Evolutionary conservation across 2,888 invertebrate genomes (phyloP).

Genomic region (Cosmia pyralina): DNA sequence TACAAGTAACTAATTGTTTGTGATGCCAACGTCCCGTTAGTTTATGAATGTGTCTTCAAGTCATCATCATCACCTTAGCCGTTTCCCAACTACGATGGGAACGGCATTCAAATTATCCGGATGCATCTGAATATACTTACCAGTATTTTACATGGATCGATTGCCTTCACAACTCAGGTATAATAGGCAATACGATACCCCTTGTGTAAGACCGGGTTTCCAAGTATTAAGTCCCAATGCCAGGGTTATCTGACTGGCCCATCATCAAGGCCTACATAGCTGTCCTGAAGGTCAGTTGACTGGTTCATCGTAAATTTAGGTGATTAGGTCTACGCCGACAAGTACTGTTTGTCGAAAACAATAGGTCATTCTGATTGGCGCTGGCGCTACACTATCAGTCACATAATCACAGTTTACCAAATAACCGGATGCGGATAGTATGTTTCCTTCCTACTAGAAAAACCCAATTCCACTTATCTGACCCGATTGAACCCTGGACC

Average conservation of each 20-base stretch:
- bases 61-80: neutral
- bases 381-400: neutral
- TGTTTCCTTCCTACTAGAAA: neutral
- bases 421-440: neutral
- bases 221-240: neutral
- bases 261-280: no score
- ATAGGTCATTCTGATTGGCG: neutral
- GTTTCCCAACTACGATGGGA: neutral
- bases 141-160: neutral
- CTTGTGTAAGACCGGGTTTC: neutral
- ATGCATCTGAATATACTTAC: neutral
- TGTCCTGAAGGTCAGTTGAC: neutral
- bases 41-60: slow-evolving; percentile 20
- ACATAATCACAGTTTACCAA: slow-evolving; percentile 8
- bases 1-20: slow-evolving; percentile 22
- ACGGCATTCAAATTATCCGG: neutral
- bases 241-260: neutral
- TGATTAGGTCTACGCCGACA: neutral
- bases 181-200: neutral
- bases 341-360: neutral
- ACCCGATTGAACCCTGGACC: slow-evolving; percentile 2
- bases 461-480: neutral
- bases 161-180: neutral
- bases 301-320: neutral
- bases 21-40: slow-evolving; percentile 1